Evolutionary conservation across 2,888 invertebrate genomes (phyloP), one percentile per base, ranked within the genome.

Genomic region (Tyria jacobaeae): DNA sequence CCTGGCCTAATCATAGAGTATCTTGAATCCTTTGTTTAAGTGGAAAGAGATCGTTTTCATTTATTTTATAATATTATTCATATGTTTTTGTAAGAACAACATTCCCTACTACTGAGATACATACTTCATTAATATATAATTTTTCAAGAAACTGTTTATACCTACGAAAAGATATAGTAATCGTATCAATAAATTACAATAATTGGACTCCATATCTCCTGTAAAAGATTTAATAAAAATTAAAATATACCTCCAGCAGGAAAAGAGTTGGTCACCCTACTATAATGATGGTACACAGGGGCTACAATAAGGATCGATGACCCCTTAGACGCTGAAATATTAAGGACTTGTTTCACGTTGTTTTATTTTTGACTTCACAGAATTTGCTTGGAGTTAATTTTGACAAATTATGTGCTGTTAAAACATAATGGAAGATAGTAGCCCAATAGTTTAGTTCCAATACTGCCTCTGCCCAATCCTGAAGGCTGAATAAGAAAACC

Each of bases 301-400:
- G 57, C 58, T 44, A 72, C 78, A 80, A 78, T 75, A 70, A 67
- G 72, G 75, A 81, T 82, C 77, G 79, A 82, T 82, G 78, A 64
- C 12, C 55, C 61, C 59, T 75, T 76, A 75, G 81, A 78, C 68
- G 75, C 61, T 76, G 70, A 80, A 81, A 81, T 79, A 82, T 78
- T 76, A 69, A 73, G 74, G 39, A 48, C 55, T 56, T 56, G 59
- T 59, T 54, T 55, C 34, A 12, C 31, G 54, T 54, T 57, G 53
- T 49, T 57, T 63, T 37, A 50, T 63, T 58, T 51, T 44, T 41
- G 39, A 31, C 47, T 55, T 41, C 51, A 37, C 35, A 25, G 31
- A 56, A 63, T 56, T 48, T n/a, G 31, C 50, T 52, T n/a, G 51
- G 41, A 55, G 37, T 56, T 59, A 59, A 59, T 55, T 56, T 59